Percentiles rank a stretch among this genome's conserved stretches.
Conservation (phyloP, 2,113 vertebrate species). For the Hiodon alosoides region DNA sequence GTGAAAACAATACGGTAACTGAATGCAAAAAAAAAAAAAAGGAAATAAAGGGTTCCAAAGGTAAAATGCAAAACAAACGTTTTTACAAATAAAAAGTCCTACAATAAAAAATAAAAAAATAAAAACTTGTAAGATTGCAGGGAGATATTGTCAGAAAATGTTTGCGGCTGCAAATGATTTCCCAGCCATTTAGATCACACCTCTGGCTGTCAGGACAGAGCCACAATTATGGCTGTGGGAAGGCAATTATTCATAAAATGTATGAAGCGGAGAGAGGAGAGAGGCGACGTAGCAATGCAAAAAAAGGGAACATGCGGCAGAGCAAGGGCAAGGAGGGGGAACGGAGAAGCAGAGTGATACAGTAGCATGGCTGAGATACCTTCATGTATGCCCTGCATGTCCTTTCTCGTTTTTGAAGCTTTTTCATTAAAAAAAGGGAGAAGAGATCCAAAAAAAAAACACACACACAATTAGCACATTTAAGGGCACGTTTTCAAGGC, state of each 20-base stretch:
- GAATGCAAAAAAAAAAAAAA: conserved; percentile 19
- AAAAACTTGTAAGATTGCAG: conserved; percentile 38
- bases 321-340: conserved; percentile 65
- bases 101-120: conserved; percentile 30
- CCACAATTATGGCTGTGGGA: conserved; percentile 35
- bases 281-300: conserved; percentile 43
- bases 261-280: conserved; percentile 42
- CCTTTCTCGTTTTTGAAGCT: conserved; percentile 99
- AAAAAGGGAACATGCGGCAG: conserved; percentile 57
- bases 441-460: conserved; percentile 59
- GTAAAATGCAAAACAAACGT: conserved; percentile 9
- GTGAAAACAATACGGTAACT: too few species aligned
- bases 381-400: conserved; percentile 99
- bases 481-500: conserved; percentile 26
- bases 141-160: conserved; percentile 14
- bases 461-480: conserved; percentile 52
- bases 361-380: conserved; percentile 81
- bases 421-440: conserved; percentile 67
- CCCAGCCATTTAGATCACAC: conserved; percentile 42
- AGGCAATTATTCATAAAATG: conserved; percentile 44
- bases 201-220: conserved; percentile 26
- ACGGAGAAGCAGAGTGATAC: conserved; percentile 68
- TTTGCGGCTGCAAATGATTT: conserved; percentile 45
- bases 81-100: not conserved
- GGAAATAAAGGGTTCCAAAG: conserved; percentile 29